phyloP scores from a whole-genome alignment of 2,888 invertebrate genomes.

The Acrocyrtus sp. region DNA sequence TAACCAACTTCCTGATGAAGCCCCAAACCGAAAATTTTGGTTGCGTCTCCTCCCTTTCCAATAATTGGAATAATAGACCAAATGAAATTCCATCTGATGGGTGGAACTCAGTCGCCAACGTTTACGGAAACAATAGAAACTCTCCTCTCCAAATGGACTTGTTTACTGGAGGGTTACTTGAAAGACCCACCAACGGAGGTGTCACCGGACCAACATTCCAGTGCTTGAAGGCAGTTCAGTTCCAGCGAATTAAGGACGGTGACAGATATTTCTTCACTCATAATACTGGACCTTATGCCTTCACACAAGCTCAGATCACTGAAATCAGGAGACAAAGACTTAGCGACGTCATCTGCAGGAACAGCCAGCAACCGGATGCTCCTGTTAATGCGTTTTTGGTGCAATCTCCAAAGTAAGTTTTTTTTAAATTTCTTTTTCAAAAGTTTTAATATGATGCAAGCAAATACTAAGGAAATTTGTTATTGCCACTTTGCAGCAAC shows the following conservation, averaged over 20 bases:
- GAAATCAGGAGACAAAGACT: constrained; percentile 46
- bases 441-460: background rate
- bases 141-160: constrained; percentile 55
- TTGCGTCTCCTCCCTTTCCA: constrained; percentile 15
- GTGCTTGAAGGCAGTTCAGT: constrained; percentile 54
- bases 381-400: constrained; percentile 54
- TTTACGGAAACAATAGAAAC: constrained; percentile 33
- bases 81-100: constrained; percentile 25
- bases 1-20: constrained; percentile 63
- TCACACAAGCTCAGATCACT: constrained; percentile 44
- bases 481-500: constrained; percentile 25
- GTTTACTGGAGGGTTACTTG: constrained; percentile 58
- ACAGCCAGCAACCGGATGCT: constrained; percentile 47
- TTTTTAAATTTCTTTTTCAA: background rate
- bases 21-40: constrained; percentile 51
- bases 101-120: constrained; percentile 20
- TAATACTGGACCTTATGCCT: constrained; percentile 36
- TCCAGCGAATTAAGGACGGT: constrained; percentile 52
- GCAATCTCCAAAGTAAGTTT: constrained; percentile 40
- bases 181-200: constrained; percentile 41
- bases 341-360: constrained; percentile 59
- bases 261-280: constrained; percentile 62
- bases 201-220: constrained; percentile 60
- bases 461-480: background rate
- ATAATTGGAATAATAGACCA: constrained; percentile 21